phyloP scores from a whole-genome alignment of 2,797 vertebrate genomes.

The Xiphophorus birchmanni region DNA sequence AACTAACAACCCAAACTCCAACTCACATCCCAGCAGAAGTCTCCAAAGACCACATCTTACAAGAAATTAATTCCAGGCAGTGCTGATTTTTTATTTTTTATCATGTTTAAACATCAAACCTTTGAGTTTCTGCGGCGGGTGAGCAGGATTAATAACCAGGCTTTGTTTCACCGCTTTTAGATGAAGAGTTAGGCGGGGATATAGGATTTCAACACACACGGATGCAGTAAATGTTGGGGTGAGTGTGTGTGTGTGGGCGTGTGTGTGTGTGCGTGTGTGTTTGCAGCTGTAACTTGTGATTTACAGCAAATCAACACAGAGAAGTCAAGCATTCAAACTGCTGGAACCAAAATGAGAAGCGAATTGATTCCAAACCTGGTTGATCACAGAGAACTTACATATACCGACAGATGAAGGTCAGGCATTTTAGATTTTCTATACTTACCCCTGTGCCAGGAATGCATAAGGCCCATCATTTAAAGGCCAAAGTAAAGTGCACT shows the following conservation, averaged over 20 bases:
- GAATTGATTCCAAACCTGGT: slow-evolving; percentile 28
- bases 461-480: slow-evolving; percentile 14
- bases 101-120: slow-evolving; percentile 35
- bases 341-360: slow-evolving; percentile 33
- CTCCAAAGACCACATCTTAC: slow-evolving; percentile 16
- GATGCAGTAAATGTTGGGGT: slow-evolving; percentile 23
- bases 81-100: slow-evolving; percentile 8
- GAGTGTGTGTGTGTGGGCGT: slow-evolving; percentile 1
- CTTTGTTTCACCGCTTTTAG: slow-evolving; percentile 20
- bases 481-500: slow-evolving; percentile 27
- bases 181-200: background rate
- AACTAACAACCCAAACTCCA: slow-evolving; percentile 1
- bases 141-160: slow-evolving; percentile 7
- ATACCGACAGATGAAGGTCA: background rate
- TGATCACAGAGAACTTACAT: slow-evolving; percentile 8
- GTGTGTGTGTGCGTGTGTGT: background rate
- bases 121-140: slow-evolving; percentile 7
- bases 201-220: slow-evolving; percentile 32
- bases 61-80: slow-evolving; percentile 28
- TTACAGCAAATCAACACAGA: slow-evolving; percentile 8
- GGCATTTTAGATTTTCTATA: slow-evolving; percentile 5
- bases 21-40: slow-evolving; percentile 29
- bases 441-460: slow-evolving; percentile 6
- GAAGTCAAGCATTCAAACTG: slow-evolving; percentile 28
- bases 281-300: slow-evolving; percentile 5